These are phyloP conservation scores for Mythimna pallens DNA, from an alignment of 2,888 invertebrate genomes.

Conservation along the genomic window DNA sequence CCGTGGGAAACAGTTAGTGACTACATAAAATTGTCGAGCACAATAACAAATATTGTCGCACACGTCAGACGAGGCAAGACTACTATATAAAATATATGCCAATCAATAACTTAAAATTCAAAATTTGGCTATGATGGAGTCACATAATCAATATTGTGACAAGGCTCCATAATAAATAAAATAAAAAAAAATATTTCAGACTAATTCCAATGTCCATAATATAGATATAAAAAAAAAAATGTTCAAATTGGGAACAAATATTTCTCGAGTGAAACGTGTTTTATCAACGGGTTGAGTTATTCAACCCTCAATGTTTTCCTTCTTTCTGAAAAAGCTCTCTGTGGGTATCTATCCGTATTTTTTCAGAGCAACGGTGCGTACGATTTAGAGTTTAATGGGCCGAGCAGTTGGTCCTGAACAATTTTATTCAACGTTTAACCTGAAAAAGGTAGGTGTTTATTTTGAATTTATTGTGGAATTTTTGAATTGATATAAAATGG, in stretches of 20 bases:
- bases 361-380: slow-evolving; percentile 16
- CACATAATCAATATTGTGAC: too few species aligned
- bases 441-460: background rate
- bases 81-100: too few species aligned
- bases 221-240: too few species aligned
- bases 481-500: too few species aligned
- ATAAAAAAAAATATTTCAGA: too few species aligned
- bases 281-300: slow-evolving; percentile 21
- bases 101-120: too few species aligned
- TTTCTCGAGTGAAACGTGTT: slow-evolving; percentile 1
- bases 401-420: background rate
- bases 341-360: slow-evolving; percentile 5
- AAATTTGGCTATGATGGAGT: too few species aligned
- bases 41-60: too few species aligned
- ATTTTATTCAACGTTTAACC: background rate
- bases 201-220: too few species aligned
- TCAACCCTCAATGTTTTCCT: slow-evolving; percentile 9
- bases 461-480: background rate
- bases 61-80: too few species aligned
- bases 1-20: background rate
- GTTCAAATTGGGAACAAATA: background rate
- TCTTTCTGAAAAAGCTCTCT: background rate
- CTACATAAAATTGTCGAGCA: background rate
- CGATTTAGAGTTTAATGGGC: slow-evolving; percentile 14
- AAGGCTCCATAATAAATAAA: too few species aligned